Evolutionary conservation across 2,797 vertebrate genomes (phyloP), one percentile per base, ranked within the genome.

Genomic region (Orestias chungarensis): DNA sequence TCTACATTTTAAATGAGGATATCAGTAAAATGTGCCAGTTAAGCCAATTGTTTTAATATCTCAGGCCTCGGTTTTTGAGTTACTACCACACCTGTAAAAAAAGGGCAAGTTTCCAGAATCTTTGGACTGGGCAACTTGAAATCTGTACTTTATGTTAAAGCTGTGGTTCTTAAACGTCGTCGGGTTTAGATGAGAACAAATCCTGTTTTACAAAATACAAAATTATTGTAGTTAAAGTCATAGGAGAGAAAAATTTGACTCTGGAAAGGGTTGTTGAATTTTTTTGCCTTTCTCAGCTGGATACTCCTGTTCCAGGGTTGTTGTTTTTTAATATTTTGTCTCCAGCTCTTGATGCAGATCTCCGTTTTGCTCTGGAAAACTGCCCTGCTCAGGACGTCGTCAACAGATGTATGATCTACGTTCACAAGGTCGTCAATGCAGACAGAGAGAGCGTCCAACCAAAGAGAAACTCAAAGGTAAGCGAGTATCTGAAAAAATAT

Each of bases 311-410:
- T 68, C 2, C 0, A 10, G 1, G 20, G 9, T 10, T 47, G 64
- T 67, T 10, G 38, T 52, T 7, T 42, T n/a, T n/a, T n/a, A n/a
- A n/a, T n/a, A n/a, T n/a, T n/a, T 54, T 70, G 55, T 35, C 49
- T 70, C 3, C 75, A 96, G 95, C 76, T 54, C 86, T 95, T 1
- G 95, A 96, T 29, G 78, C 76, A 20, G 95, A 96, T 80, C 80
- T 95, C 46, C 87, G 86, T 1, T 94, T 87, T 59, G 94, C 94
- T 52, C 75, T 95, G 79, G 85, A 89, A 62, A 78, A 67, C 23
- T 31, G 47, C 54, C 71, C 86, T n/a, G 38, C 8, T 18, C 1
- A 76, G 12, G 88, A 91, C 64, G 71, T 92, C 25, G 25, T 46
- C 75, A 75, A 89, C 64, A 82, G 84, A 71, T 94, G 93, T 74